Evolutionary conservation across 1,140 invertebrate genomes (phyloP).

Genomic region (Saccostrea cuccullata): DNA sequence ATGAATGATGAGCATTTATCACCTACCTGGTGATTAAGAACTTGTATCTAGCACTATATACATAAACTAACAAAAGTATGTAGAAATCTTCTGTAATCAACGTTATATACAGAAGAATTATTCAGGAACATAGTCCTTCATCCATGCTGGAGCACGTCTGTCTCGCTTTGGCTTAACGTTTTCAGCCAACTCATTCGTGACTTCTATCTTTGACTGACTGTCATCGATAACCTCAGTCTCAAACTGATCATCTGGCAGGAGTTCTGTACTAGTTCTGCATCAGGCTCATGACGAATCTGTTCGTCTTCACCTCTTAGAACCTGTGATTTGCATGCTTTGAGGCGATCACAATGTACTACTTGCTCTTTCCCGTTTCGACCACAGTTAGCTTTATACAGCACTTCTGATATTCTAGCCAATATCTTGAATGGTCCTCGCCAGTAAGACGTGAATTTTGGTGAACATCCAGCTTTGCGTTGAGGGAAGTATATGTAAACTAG

Average conservation of each 20-base stretch:
- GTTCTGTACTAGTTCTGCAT: background rate
- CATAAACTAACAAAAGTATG: no score
- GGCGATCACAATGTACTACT: slow-evolving; percentile 31
- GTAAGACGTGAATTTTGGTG: slow-evolving; percentile 39
- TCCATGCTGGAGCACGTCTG: no score
- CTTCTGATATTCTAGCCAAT: slow-evolving; percentile 4
- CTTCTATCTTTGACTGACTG: background rate
- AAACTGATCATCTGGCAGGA: no score
- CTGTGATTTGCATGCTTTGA: slow-evolving; percentile 24
- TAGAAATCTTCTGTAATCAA: no score
- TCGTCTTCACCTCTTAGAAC: background rate
- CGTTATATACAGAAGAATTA: no score
- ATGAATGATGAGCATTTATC: no score
- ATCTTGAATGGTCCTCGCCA: slow-evolving; percentile 42
- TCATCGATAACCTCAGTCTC: background rate
- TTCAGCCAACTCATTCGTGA: background rate
- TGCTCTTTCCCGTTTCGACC: slow-evolving; percentile 31
- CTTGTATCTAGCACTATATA: no score
- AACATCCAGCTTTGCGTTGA: background rate
- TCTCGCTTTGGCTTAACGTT: no score
- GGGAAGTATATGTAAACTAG: slow-evolving; percentile 16
- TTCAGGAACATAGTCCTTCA: no score
- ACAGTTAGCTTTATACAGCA: slow-evolving; percentile 20
- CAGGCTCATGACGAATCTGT: background rate
- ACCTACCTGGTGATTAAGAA: no score